Evolutionary conservation across 2,113 vertebrate species (phyloP).

Genomic region (Nannospalax galili): DNA sequence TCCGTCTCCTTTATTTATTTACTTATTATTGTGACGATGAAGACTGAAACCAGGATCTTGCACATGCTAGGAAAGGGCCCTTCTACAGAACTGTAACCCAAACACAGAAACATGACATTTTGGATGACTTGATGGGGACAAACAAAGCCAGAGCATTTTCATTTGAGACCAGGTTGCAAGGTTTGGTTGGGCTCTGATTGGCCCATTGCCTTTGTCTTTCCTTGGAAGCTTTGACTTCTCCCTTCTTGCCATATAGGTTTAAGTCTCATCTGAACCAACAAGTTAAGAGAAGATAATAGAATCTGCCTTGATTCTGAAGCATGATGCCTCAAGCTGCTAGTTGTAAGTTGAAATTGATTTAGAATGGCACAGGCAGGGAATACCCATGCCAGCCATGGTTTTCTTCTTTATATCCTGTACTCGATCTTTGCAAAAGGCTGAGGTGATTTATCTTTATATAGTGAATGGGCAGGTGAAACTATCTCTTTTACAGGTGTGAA

Average conservation of each 20-base stretch:
- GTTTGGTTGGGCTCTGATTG: not conserved
- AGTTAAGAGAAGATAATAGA: not conserved
- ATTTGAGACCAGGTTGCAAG: not conserved
- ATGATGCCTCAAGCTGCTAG: not conserved
- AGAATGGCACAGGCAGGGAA: not conserved
- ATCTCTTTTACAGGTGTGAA: too few relatives aligned
- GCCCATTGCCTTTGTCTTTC: not conserved
- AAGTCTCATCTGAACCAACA: conserved; percentile 40
- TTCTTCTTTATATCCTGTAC: not conserved
- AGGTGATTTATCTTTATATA: not conserved
- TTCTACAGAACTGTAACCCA: not conserved
- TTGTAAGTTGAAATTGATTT: not conserved
- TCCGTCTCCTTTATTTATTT: too few relatives aligned
- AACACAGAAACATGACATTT: not conserved
- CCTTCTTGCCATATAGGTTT: conserved; percentile 54
- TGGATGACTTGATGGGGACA: not conserved
- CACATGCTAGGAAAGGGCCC: not conserved
- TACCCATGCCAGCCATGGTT: not conserved
- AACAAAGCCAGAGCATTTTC: conserved; percentile 8
- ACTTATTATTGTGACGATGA: too few relatives aligned
- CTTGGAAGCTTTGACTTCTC: conserved; percentile 22
- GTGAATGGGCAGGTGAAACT: not conserved
- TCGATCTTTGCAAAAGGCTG: not conserved
- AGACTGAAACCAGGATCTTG: not conserved
- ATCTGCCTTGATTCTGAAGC: not conserved